Base-by-base conservation (phyloP, 2,888 invertebrate genomes). In the Drosophila lacicola region DNA sequence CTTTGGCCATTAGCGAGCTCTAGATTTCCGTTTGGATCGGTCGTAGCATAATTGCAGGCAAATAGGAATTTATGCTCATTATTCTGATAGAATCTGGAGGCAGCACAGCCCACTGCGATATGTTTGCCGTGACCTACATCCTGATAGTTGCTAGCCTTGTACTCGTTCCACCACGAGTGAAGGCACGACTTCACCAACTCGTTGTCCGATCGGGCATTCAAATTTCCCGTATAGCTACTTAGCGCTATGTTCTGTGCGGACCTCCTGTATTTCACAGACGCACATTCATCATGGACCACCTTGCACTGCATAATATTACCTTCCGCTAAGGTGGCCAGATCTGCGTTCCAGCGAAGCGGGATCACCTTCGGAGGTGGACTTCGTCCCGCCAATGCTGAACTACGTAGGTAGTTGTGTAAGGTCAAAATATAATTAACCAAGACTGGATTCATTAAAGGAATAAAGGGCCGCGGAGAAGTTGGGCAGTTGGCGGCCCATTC, bases 121-220 rank as follows among this genome's bases (percentile, higher is more conserved):
- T 10, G 17, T 10, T n/a, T 14, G 0, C 19, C 6, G 2, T 1
- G 19, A 1, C 58, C 53, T 4, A 51, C 19, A 2, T n/a, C 6
- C 4, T 34, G 33, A 9, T 10, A 13, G 0, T 34, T 11, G 14
- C 41, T 33, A 10, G 42, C 13, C 13, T 57, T 50, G 39, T 57
- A 58, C 14, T 58, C 41, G 19, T 10, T 25, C 58, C 58, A 58
- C 58, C 58, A 58, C 13, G 53, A 51, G 9, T 58, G 9, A 53
- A 54, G 4, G 10, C 54, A 44, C n/a, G 34, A 17, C 17, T 10
- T 44, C 1, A 53, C 11, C 17, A 60, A n/a, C 0, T 36, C 44
- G 6, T 4, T 4, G 36, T 60, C 36, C 5, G 13, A 8, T 6
- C 39, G 39, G 2, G 44, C 14, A 36, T 29, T 17, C 3, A 54